Percentiles rank a stretch among this genome's conserved stretches.
Evolutionary conservation across 23 tunicate genomes (phyloP).

Genomic region (Halocynthia roretzi): DNA sequence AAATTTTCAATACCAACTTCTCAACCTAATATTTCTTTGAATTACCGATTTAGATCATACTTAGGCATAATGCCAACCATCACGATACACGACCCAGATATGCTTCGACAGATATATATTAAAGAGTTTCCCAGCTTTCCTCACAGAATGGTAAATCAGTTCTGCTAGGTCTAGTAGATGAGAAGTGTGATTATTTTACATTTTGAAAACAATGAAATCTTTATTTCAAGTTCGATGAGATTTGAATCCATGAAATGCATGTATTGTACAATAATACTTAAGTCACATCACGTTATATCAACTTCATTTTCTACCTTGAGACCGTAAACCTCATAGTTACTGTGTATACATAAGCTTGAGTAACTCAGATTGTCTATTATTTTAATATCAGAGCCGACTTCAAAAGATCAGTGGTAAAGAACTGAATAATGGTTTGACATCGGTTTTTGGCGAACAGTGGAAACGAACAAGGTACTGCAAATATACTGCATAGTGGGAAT

Average conservation of each 20-base stretch:
- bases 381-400: not conserved
- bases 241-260: too few species aligned
- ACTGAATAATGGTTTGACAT: conserved; percentile 37
- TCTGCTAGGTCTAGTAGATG: too few species aligned
- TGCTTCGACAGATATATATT: conserved; percentile 55
- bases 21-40: too few species aligned
- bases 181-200: too few species aligned
- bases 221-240: too few species aligned
- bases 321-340: too few species aligned
- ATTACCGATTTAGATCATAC: conserved; percentile 35
- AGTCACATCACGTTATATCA: too few species aligned
- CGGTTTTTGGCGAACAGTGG: conserved; percentile 53
- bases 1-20: not conserved
- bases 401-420: conserved; percentile 43
- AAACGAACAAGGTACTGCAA: conserved; percentile 61
- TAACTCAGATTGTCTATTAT: not conserved
- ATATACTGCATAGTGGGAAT: not conserved
- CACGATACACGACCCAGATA: conserved; percentile 49
- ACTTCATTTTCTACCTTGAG: too few species aligned
- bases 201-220: too few species aligned
- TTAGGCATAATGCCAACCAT: conserved; percentile 28
- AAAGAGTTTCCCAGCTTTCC: conserved; percentile 60
- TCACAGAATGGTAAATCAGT: conserved; percentile 43
- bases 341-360: too few species aligned
- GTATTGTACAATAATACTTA: too few species aligned